Conservation (phyloP, 1,140 invertebrate genomes). For the Papilio polytes region DNA sequence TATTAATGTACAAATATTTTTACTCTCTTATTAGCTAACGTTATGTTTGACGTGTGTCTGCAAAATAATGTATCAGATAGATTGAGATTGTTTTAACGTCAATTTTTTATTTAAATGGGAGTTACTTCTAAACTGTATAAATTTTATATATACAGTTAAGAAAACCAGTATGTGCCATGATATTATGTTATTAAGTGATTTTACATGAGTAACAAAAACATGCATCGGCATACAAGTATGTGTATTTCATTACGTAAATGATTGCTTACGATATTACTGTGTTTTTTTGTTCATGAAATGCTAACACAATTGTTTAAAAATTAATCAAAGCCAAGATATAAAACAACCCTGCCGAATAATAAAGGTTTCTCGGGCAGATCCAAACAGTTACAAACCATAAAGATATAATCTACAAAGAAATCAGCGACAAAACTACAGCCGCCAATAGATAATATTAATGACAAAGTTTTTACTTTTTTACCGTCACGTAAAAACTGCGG, state of each 20-base stretch:
- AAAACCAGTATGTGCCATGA: no score
- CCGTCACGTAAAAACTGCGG: conserved; percentile 60
- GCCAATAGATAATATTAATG: conserved; percentile 58
- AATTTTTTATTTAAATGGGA: no score
- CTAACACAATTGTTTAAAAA: conserved; percentile 51
- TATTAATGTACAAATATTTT: background rate
- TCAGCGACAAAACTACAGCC: conserved; percentile 61
- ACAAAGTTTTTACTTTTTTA: conserved; percentile 60
- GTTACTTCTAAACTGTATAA: no score
- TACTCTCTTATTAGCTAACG: background rate
- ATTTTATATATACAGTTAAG: no score
- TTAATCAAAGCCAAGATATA: background rate
- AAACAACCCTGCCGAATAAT: conserved; percentile 62
- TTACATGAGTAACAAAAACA: no score
- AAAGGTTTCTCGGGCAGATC: conserved; percentile 62
- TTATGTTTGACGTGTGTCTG: background rate
- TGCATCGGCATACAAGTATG: no score
- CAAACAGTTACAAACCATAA: conserved; percentile 61
- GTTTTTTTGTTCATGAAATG: background rate
- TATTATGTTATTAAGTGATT: no score
- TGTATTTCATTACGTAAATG: no score
- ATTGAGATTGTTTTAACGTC: no score
- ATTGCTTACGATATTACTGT: background rate
- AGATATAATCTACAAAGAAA: conserved; percentile 77
- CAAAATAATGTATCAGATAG: background rate